These are phyloP conservation scores for Epinephelus fuscoguttatus DNA, from an alignment of 2,113 vertebrate species.

Conservation along the genomic window DNA sequence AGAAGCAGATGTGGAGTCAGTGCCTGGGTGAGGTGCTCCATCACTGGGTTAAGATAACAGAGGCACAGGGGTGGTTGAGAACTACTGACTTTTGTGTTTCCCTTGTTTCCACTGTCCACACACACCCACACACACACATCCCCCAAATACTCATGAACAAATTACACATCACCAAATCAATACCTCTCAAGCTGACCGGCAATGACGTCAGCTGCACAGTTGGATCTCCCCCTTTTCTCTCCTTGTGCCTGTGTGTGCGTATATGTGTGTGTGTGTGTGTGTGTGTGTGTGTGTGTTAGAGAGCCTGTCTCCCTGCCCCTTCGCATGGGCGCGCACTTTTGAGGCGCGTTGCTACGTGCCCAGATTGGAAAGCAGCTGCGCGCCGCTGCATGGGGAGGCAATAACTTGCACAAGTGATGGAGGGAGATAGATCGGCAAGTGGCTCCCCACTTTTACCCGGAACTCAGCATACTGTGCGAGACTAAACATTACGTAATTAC, in stretches of 20 bases:
- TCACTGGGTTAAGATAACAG: neutral
- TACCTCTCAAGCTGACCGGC: conserved; percentile 42
- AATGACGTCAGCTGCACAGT: conserved; percentile 54
- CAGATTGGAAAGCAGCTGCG: conserved; percentile 70
- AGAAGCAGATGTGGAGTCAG: neutral
- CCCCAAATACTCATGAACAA: conserved; percentile 15
- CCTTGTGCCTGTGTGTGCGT: neutral
- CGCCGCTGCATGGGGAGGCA: conserved; percentile 33
- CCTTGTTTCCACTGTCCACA: neutral
- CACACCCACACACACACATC: neutral
- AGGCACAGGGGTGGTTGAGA: no score
- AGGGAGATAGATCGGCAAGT: conserved; percentile 11
- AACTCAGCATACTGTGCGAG: conserved; percentile 10
- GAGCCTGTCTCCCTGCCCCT: conserved; percentile 23
- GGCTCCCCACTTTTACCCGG: neutral
- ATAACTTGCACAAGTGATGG: conserved; percentile 41
- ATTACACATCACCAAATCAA: conserved; percentile 49
- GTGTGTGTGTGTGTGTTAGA: neutral
- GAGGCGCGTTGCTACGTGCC: conserved; percentile 70
- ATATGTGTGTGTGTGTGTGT: neutral
- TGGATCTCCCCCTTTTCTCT: conserved; percentile 12
- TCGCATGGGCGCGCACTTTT: conserved; percentile 34
- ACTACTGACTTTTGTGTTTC: neutral
- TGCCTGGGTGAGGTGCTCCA: neutral
- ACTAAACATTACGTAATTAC: conserved; percentile 39